Base-by-base conservation (phyloP, 2,797 vertebrate species). In the Danio aesculapii region DNA sequence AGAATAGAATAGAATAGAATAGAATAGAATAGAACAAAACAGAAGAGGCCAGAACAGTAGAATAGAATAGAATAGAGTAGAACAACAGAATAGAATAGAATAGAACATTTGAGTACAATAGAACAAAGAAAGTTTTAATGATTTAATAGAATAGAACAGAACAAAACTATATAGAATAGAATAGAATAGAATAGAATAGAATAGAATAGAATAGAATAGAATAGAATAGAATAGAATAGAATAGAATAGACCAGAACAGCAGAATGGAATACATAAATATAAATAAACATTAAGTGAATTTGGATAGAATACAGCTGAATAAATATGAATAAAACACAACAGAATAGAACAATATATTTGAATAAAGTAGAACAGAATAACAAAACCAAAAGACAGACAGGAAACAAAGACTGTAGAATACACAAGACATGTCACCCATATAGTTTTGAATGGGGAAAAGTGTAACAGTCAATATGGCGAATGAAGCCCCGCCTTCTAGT, bases 201-300 rank as follows among this genome's bases (percentile, higher is more conserved):
- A 16, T 12, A 58, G 6, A n/a, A 44, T 57, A 43, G 14, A 57
- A 43, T 12, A 43, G 61, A 16, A 63, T n/a, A 71, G 49, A 71
- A 71, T 14, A 70, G 17, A 71, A 43, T 71, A 52, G 19, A 71
- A 10, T 43, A 71, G 14, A 71, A 52, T 12, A 16, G 11, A 49
- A 47, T 19, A 72, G 4, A 68, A 46, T 14, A 19, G 1, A 63
- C 14, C 9, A 76, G 30, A 52, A 63, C 14, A 46, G 9, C 4
- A 41, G 2, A 39, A 13, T n/a, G 41, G 44, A 47, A 41, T n/a
- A 39, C 14, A 30, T 64, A 6, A 43, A 52, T 8, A 53, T 1
- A n/a, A n/a, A 8, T 8, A 8, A 58, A 73, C 7, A n/a, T n/a
- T n/a, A n/a, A n/a, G n/a, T n/a, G n/a, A n/a, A n/a, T n/a, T n/a